Conservation (phyloP, 2,797 vertebrate genomes). For the Chrosomus eos region DNA sequence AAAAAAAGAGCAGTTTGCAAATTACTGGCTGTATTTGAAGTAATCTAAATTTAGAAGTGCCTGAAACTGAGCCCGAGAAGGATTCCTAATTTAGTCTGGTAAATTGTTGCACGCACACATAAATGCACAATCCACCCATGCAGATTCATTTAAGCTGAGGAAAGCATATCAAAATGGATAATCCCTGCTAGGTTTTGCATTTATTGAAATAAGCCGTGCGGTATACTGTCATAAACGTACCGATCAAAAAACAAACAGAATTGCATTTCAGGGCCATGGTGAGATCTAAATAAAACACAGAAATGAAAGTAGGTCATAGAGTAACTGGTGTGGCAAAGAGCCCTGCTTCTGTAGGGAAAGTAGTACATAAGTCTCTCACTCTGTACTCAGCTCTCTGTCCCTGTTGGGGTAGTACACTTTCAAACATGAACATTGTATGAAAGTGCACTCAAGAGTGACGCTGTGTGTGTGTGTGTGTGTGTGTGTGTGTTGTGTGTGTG, state of each 20-base stretch:
- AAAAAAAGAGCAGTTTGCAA: slow-evolving; percentile 27
- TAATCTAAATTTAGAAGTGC: slow-evolving; percentile 26
- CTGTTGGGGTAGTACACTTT: slow-evolving; percentile 31
- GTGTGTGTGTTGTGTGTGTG: background rate
- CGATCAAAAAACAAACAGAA: slow-evolving; percentile 72
- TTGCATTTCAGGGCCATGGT: slow-evolving; percentile 69
- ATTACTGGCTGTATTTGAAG: slow-evolving; percentile 19
- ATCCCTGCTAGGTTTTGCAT: slow-evolving; percentile 64
- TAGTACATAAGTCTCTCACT: slow-evolving; percentile 46
- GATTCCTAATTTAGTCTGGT: slow-evolving; percentile 25
- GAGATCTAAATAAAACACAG: slow-evolving; percentile 80
- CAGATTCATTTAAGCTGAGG: slow-evolving; percentile 19
- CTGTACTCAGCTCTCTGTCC: background rate
- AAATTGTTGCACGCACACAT: slow-evolving; percentile 12
- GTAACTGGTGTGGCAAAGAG: slow-evolving; percentile 74
- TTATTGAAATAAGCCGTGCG: slow-evolving; percentile 66
- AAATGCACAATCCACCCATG: slow-evolving; percentile 18
- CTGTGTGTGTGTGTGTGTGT: background rate
- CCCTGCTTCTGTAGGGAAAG: slow-evolving; percentile 66
- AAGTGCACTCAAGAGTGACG: slow-evolving; percentile 22
- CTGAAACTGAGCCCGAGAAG: slow-evolving; percentile 20
- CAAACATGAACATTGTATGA: slow-evolving; percentile 48
- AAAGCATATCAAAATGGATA: slow-evolving; percentile 50
- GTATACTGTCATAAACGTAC: slow-evolving; percentile 72
- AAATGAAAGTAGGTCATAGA: slow-evolving; percentile 80